These are phyloP conservation scores for Anniella stebbinsi DNA, from an alignment of 2,797 vertebrate genomes.

Conservation along the genomic window DNA sequence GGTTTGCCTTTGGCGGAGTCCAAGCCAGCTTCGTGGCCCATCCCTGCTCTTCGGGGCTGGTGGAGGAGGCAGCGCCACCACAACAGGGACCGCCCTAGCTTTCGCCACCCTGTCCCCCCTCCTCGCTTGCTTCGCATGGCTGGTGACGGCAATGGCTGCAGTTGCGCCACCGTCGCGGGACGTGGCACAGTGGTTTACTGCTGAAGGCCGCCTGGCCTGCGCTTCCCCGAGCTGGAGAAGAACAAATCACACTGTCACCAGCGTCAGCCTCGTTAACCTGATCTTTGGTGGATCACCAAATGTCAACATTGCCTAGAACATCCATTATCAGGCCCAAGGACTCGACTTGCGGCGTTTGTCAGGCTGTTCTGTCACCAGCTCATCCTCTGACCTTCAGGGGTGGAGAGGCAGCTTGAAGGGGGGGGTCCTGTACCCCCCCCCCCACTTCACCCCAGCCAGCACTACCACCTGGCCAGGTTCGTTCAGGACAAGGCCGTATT, in stretches of 20 bases:
- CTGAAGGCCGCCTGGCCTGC: conserved; percentile 71
- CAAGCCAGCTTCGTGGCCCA: no score
- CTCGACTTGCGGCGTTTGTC: conserved; percentile 80
- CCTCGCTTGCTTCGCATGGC: conserved; percentile 64
- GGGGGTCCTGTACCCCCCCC: not conserved
- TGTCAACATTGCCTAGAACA: conserved; percentile 79
- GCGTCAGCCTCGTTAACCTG: conserved; percentile 81
- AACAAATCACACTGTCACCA: conserved; percentile 78
- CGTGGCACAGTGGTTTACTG: conserved; percentile 65
- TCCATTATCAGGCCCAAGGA: conserved; percentile 86
- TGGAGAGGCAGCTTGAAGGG: conserved; percentile 60
- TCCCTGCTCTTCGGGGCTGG: no score
- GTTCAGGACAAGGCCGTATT: rapidly evolving
- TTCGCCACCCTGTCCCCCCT: conserved; percentile 56
- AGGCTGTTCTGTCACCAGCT: conserved; percentile 78
- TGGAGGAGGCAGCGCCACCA: no score
- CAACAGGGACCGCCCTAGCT: no score
- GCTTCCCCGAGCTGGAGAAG: conserved; percentile 62
- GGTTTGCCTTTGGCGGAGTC: no score
- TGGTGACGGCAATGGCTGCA: conserved; percentile 60
- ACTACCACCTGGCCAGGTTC: not conserved
- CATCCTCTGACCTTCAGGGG: conserved; percentile 78
- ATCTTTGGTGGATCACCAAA: conserved; percentile 75
- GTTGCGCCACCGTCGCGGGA: conserved; percentile 51
- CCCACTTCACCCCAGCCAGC: no score